Conservation (phyloP, 2,113 vertebrate species). For the Circaetus cinerascens region DNA sequence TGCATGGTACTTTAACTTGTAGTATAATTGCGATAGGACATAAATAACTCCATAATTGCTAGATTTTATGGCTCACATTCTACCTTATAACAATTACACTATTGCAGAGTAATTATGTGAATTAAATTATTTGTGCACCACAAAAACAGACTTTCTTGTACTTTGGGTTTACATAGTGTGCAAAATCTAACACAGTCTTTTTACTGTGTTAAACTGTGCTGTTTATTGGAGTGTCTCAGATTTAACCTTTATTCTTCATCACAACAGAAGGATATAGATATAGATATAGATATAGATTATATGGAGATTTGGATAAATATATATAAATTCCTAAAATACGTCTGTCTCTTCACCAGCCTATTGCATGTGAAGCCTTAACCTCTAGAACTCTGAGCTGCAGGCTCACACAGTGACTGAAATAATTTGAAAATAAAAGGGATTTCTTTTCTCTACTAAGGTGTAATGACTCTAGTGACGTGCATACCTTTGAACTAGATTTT, state of each 20-base stretch:
- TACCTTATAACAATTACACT: conserved; percentile 30
- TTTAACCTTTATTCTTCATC: not conserved
- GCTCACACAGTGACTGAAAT: not conserved
- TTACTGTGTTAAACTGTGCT: not conserved
- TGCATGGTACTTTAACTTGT: conserved; percentile 21
- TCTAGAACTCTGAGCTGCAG: not conserved
- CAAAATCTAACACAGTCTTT: not conserved
- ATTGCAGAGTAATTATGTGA: conserved; percentile 49
- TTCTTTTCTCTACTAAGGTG: not conserved
- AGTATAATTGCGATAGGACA: conserved; percentile 22
- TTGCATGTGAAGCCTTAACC: not conserved
- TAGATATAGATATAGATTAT: not conserved
- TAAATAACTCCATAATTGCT: conserved; percentile 49
- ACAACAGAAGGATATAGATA: not conserved
- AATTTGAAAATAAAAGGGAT: not conserved
- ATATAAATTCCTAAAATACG: not conserved
- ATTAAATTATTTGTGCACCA: conserved; percentile 40
- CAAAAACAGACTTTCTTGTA: not conserved
- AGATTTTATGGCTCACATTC: conserved; percentile 29
- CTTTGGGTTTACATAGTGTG: not conserved
- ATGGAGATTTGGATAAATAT: not conserved
- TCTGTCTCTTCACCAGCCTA: not conserved
- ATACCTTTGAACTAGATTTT: not conserved
- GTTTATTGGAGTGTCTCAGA: not conserved
- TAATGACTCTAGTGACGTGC: not conserved